phyloP scores from a whole-genome alignment of 1,140 invertebrate species.

The Laodelphax striatellus region DNA sequence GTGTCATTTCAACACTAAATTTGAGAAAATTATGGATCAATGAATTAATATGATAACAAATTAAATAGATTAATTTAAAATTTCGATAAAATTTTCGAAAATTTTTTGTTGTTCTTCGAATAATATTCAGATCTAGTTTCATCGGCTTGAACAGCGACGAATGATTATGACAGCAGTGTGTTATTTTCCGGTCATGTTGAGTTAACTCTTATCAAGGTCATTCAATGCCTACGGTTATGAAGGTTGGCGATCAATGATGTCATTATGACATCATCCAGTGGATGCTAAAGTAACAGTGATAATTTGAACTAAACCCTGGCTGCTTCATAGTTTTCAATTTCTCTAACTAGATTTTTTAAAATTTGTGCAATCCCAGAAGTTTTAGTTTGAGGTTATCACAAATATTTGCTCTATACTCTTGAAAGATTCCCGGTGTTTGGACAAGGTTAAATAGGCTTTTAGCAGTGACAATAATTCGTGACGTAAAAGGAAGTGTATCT shows the following conservation, averaged over 20 bases:
- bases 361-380: too few species aligned
- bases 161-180: not conserved
- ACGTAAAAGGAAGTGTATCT: slow-evolving; percentile 2
- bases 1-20: too few species aligned
- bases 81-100: too few species aligned
- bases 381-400: not conserved
- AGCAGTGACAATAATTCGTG: not conserved
- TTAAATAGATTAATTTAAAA: too few species aligned
- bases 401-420: not conserved
- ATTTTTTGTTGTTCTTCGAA: too few species aligned
- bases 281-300: slow-evolving; percentile 3
- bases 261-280: slow-evolving; percentile 15
- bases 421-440: not conserved
- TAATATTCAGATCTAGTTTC: too few species aligned
- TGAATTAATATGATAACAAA: too few species aligned
- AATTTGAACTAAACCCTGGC: too few species aligned
- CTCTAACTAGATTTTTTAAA: too few species aligned
- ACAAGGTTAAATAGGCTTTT: slow-evolving; percentile 1
- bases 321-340: too few species aligned
- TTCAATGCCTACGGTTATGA: slow-evolving; percentile 1
- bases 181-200: slow-evolving; percentile 2
- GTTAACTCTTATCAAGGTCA: slow-evolving; percentile 9
- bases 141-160: not conserved
- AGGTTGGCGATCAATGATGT: slow-evolving; percentile 16
- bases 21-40: too few species aligned